A percentile compares a stretch with the other conserved stretches of the same genome.
Evolutionary conservation across 2,797 vertebrate species (phyloP).

Genomic region (Lacerta agilis): DNA sequence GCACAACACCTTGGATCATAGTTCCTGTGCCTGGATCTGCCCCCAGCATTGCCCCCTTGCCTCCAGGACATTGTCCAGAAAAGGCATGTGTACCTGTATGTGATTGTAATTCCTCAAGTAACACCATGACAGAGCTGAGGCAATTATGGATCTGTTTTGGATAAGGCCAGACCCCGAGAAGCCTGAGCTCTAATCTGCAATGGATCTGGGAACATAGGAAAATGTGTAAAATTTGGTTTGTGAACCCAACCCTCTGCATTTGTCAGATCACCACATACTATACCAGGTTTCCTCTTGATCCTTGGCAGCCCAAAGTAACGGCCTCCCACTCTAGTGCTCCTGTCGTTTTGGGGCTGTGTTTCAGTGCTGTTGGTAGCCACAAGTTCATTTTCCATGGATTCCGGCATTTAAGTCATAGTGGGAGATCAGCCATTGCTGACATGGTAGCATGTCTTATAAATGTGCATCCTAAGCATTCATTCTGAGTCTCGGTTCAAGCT

Average conservation of each 20-base stretch:
- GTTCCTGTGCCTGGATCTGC: background rate
- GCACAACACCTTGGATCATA: background rate
- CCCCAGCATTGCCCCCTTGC: background rate
- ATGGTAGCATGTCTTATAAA: background rate
- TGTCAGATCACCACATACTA: background rate
- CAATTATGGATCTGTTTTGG: background rate
- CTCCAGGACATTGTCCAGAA: background rate
- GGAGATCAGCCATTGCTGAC: no score
- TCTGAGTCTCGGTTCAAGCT: background rate
- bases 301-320: background rate
- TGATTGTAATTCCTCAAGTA: background rate
- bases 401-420: background rate
- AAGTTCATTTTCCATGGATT: no score
- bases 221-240: background rate
- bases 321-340: background rate
- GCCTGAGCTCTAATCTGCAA: background rate
- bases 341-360: background rate
- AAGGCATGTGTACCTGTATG: background rate
- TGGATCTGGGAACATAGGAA: background rate
- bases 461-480: background rate
- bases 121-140: background rate
- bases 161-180: background rate
- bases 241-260: background rate
- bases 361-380: background rate
- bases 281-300: background rate